Percentiles rank a stretch among this genome's conserved stretches.
Evolutionary conservation across 2,113 vertebrate genomes (phyloP).

Genomic region (Pollimyrus isidori): DNA sequence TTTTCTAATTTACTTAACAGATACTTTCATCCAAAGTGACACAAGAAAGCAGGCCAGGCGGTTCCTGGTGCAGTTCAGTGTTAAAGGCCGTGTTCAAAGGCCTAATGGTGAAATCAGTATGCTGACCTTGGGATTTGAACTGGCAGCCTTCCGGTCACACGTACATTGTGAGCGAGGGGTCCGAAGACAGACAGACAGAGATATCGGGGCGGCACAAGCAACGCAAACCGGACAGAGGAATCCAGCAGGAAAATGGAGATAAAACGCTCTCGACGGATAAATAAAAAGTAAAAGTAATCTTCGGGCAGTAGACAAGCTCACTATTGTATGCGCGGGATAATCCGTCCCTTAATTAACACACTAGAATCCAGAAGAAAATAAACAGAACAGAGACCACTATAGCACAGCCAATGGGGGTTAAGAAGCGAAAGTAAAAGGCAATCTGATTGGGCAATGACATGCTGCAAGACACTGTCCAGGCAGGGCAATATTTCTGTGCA

Average conservation of each 20-base stretch:
- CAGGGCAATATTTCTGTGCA: not conserved
- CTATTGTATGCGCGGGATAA: not conserved
- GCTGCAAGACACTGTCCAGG: not conserved
- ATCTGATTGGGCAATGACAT: not conserved
- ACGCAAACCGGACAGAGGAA: not conserved
- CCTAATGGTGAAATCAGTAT: not conserved
- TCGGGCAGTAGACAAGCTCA: not conserved
- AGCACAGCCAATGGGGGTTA: not conserved
- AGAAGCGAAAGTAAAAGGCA: not conserved
- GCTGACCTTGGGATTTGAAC: not conserved
- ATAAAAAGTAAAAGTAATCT: not conserved
- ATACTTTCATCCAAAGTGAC: not conserved
- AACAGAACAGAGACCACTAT: not conserved
- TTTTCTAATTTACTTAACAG: not conserved
- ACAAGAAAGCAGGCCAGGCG: not conserved
- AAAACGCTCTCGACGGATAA: not conserved
- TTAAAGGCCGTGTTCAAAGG: not conserved
- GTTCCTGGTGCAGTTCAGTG: not conserved
- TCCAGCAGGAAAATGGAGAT: not conserved
- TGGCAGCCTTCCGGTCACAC: not conserved
- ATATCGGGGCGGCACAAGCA: not conserved
- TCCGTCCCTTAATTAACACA: not conserved
- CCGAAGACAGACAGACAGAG: not conserved
- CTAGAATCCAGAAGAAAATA: not conserved
- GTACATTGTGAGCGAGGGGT: not conserved